phyloP scores from a whole-genome alignment of 2,888 invertebrate species.

The Argyresthia albistria region DNA sequence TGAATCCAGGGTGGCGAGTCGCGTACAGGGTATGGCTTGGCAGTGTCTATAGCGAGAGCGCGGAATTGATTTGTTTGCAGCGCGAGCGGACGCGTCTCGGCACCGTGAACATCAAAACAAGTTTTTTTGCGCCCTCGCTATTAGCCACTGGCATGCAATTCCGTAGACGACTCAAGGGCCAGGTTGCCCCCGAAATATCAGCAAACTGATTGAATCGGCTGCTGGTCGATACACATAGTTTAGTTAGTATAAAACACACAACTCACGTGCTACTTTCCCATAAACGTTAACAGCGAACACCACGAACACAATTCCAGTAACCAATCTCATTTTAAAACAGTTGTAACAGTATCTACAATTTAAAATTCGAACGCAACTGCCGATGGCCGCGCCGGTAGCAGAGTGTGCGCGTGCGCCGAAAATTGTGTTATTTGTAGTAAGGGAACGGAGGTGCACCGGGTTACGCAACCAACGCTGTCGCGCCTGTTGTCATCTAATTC shows the following conservation, averaged over 20 bases:
- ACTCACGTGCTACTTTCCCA: slow-evolving; percentile 57
- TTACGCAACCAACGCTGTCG: slow-evolving; percentile 8
- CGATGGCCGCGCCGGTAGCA: slow-evolving; percentile 21
- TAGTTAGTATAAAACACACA: background rate
- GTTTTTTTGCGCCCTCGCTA: no score
- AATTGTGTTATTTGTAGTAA: slow-evolving; percentile 53
- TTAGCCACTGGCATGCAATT: no score
- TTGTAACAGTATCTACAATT: slow-evolving; percentile 7
- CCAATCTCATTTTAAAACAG: slow-evolving; percentile 36
- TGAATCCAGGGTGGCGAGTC: no score
- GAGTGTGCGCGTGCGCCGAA: slow-evolving; percentile 50
- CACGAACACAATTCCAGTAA: slow-evolving; percentile 23
- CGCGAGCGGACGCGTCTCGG: no score
- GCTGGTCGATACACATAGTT: no score
- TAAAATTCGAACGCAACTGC: slow-evolving; percentile 17
- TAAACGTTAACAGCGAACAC: slow-evolving; percentile 32
- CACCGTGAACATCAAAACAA: no score
- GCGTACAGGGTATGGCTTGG: no score
- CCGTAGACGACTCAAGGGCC: no score
- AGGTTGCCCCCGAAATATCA: no score
- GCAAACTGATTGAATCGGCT: no score
- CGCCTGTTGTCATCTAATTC: background rate
- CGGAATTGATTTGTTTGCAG: no score
- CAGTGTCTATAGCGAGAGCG: no score
- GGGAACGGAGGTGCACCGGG: slow-evolving; percentile 20